Conservation (phyloP, 2,888 invertebrate genomes). For the Drosophila monieri region DNA sequence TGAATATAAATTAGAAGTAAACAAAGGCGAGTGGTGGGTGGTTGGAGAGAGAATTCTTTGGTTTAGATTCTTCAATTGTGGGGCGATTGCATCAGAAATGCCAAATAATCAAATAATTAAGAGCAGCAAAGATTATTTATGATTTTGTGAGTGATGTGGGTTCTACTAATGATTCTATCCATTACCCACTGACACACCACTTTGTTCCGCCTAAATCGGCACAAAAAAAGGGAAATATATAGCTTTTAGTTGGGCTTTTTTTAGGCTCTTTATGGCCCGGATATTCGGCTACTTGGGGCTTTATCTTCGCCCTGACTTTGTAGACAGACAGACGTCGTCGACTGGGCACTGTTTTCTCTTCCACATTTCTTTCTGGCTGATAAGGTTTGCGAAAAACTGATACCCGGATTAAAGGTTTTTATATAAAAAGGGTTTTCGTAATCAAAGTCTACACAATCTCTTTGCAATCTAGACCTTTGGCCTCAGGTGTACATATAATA, state of each 20-base stretch:
- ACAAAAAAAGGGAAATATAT: neutral
- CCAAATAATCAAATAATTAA: neutral
- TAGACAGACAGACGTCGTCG: slow-evolving; percentile 33
- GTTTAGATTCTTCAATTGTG: slow-evolving; percentile 31
- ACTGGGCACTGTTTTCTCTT: neutral
- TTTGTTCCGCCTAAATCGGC: slow-evolving; percentile 24
- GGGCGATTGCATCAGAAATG: neutral
- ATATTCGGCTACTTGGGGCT: slow-evolving; percentile 13
- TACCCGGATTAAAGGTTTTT: neutral
- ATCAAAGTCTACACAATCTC: neutral
- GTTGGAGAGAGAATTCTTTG: slow-evolving; percentile 3
- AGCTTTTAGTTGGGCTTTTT: too few species aligned
- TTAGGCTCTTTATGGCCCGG: slow-evolving; percentile 4
- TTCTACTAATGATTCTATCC: neutral
- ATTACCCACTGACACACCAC: neutral
- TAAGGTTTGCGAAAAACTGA: too few species aligned
- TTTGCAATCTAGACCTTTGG: neutral
- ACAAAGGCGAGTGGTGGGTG: slow-evolving; percentile 29
- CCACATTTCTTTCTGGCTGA: slow-evolving; percentile 29
- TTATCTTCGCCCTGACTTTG: slow-evolving; percentile 24
- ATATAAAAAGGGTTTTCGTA: neutral
- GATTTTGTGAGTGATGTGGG: too few species aligned
- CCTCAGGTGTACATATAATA: too few species aligned
- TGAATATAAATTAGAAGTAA: slow-evolving; percentile 49
- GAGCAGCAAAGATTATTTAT: neutral